Base-by-base conservation (phyloP, 2,113 vertebrate species). In the Gavia stellata region DNA sequence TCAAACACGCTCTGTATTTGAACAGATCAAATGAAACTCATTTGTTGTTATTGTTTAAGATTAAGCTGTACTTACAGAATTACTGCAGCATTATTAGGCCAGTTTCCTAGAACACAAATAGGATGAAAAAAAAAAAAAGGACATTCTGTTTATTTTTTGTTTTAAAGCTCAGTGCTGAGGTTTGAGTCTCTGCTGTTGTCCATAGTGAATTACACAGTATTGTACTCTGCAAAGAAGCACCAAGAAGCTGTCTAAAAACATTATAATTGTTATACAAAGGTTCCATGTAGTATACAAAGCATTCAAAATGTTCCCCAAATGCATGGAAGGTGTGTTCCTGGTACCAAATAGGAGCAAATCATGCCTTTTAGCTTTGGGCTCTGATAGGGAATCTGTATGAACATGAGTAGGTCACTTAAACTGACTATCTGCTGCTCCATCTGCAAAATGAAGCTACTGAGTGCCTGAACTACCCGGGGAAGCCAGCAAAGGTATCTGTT, bases 11-110 rank as follows among this genome's bases (percentile, higher is more conserved):
- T 91, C 62, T 58, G 81, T 96, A 71, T 91, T 98, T 96, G 94
- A 94, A 74, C 18, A 68, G 96, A 97, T 97, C 96, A 97, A 97
- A 98, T 97, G 93, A 95, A 97, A 97, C 96, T 98, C 96, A 91
- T 97, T 97, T 97, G 92, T 95, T 96, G 81, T 97, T 95, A 94
- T 98, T 97, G 98, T 98, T 97, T 95, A 96, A 97, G 94, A 97
- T 98, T 97, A 97, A 97, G 90, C 81, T 94, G 92, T 80, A 94
- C 91, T 96, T 97, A 77, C 34, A 90, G 97, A 98, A 97, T 96
- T 97, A 97, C 94, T 80, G 7, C 33, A 21, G 78, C 62, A 36
- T 88, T 96, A 95, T 90, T 93, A 93, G 63, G 59, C 85, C 21
- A 29, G 71, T 93, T 94, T 97, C 93, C 89, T 96, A 53, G 52